Evolutionary conservation across 2,888 invertebrate genomes (phyloP).

Genomic region (Sinelater perroti): DNA sequence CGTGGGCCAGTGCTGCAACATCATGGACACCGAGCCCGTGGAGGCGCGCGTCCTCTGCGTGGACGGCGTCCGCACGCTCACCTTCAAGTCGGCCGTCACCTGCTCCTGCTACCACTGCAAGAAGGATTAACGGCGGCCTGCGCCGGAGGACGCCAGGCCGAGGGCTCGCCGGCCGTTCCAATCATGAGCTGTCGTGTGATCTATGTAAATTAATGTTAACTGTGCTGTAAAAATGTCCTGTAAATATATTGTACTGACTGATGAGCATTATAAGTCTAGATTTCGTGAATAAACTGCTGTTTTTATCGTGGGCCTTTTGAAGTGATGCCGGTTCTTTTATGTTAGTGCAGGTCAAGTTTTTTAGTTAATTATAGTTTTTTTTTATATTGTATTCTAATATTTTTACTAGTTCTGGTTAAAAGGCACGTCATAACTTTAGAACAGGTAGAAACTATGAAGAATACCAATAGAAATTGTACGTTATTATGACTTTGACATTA

Average conservation of each 20-base stretch:
- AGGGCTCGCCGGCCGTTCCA: not conserved
- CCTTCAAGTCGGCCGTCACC: constrained; percentile 83
- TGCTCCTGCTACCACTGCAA: constrained; percentile 90
- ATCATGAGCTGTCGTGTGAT: constrained; percentile 27
- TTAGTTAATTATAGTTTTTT: too few species aligned
- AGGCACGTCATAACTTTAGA: too few species aligned
- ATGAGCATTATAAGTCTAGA: constrained; percentile 29
- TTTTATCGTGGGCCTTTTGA: constrained; percentile 14
- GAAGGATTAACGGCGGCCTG: constrained; percentile 66
- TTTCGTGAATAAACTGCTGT: constrained; percentile 31
- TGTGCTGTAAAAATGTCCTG: constrained; percentile 30
- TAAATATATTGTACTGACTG: constrained; percentile 38
- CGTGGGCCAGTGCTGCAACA: constrained; percentile 88
- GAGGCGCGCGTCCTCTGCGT: constrained; percentile 80
- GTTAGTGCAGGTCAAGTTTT: too few species aligned
- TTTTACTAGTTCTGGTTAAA: too few species aligned
- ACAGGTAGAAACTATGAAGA: too few species aligned
- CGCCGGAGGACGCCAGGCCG: not conserved
- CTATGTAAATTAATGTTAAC: constrained; percentile 31
- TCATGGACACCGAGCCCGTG: constrained; percentile 86
- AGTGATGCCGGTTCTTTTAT: too few species aligned
- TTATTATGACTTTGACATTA: too few species aligned
- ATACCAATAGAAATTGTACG: too few species aligned
- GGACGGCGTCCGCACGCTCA: constrained; percentile 78
- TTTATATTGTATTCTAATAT: too few species aligned